phyloP scores from a whole-genome alignment of 2,113 vertebrate species.

The Lepidothrix coronata region DNA sequence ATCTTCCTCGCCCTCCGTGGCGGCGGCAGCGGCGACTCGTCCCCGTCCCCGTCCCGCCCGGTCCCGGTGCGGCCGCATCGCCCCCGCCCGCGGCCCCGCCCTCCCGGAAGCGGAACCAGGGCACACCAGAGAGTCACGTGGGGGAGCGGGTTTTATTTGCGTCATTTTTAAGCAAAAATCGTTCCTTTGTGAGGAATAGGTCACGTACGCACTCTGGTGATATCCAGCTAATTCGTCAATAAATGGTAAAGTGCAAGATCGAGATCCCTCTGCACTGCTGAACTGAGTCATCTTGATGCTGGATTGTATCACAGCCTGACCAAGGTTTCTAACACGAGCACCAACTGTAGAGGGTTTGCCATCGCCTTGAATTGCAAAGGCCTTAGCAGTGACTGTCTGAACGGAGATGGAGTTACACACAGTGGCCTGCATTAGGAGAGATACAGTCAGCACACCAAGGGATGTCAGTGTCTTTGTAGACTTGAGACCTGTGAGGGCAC shows the following conservation, averaged over 20 bases:
- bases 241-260: neutral
- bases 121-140: neutral
- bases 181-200: neutral
- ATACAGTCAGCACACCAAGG: neutral
- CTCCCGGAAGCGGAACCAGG: neutral
- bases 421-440: neutral
- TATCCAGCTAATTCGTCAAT: neutral
- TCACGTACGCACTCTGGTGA: neutral
- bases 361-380: neutral
- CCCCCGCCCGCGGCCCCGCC: too few relatives aligned
- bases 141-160: neutral
- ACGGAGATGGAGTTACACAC: neutral
- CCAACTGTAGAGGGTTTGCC: neutral
- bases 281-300: neutral
- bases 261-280: neutral
- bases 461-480: neutral
- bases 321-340: neutral
- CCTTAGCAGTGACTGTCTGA: neutral
- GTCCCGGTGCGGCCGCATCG: neutral
- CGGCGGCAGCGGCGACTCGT: neutral
- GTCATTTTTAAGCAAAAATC: neutral
- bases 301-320: neutral
- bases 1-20: neutral
- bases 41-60: neutral
- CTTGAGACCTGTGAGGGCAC: neutral